Base-by-base conservation (phyloP, 2,797 vertebrate species). In the Clarias pachynema region DNA sequence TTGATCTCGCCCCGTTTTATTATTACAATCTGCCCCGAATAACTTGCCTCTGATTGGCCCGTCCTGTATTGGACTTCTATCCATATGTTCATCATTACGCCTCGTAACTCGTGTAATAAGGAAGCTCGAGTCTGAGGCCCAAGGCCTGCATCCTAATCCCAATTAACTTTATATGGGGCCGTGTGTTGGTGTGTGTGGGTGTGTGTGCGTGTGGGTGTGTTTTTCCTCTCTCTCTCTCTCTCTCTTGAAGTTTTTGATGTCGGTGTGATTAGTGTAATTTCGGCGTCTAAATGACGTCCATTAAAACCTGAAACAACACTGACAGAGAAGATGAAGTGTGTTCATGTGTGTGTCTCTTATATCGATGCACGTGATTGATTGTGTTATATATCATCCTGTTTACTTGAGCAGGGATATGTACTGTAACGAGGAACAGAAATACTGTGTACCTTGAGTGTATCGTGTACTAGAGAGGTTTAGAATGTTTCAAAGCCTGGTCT, bases 61-160 rank as follows among this genome's bases (percentile, higher is more conserved):
- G 91, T 83, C 62, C 88, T 81, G 88, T 81, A 81, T 90, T 92
- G 81, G 49, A 82, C 82, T 77, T 88, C 80, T 88, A 79, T 92
- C 93, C 94, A 95, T 94, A 93, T 95, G 94, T 94, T 94, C 91
- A 89, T 91, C 90, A 93, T 95, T 95, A 95, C 91, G 91, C 90
- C 78, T 87, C 81, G 82, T 86, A 83, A 86, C 84, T 88, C 83
- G 87, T 88, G 81, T 86, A 90, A 88, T 89, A 85, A 89, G 90
- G 74, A 87, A 86, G 85, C 83, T 79, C 26, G 68, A 70, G 78
- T 68, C 56, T 77, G 59, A 87, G 89, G 89, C 92, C 91, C 90
- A 88, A 90, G 90, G 89, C 88, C 84, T 70, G 75, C 85, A 85
- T 89, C 91, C 84, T 92, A 92, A 91, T 94, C 87, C 89, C 85